phyloP scores from a whole-genome alignment of 2,113 vertebrate species.

The Amphiprion percula region DNA sequence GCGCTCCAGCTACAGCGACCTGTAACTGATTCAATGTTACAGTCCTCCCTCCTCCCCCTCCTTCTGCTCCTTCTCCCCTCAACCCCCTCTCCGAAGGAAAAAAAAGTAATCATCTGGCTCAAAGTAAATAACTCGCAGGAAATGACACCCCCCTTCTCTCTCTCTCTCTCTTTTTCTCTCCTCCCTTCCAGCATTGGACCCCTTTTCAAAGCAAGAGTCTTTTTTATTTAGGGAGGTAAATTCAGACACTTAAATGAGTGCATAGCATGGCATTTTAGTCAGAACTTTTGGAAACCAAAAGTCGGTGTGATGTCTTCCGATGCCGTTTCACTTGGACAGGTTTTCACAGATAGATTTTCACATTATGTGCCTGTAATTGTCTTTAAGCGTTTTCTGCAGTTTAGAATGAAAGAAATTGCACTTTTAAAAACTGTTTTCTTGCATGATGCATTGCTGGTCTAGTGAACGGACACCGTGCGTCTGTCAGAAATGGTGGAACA shows the following conservation, averaged over 20 bases:
- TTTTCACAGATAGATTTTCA: neutral
- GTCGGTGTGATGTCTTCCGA: neutral
- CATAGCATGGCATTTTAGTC: neutral
- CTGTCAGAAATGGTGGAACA: conserved; percentile 5
- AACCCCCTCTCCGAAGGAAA: conserved; percentile 25
- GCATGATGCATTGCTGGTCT: neutral
- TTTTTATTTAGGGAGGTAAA: neutral
- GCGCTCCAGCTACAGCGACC: conserved; percentile 87
- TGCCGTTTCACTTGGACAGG: neutral
- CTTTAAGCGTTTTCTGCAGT: neutral
- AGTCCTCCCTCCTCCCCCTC: conserved; percentile 86
- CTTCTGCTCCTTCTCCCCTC: conserved; percentile 7
- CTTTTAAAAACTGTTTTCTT: neutral
- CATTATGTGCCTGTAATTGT: neutral
- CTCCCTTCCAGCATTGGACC: conserved; percentile 57
- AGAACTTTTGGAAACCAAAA: neutral
- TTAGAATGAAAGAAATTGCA: neutral
- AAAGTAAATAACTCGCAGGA: conserved; percentile 98
- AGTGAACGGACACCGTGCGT: neutral
- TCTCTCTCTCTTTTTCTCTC: conserved; percentile 78
- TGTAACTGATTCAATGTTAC: conserved; percentile 95
- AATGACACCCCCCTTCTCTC: conserved; percentile 85
- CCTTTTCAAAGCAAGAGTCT: conserved; percentile 91
- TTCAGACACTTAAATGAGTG: conserved; percentile 18
- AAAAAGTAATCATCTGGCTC: conserved; percentile 93